Percentiles rank a stretch among this genome's conserved stretches.
These are phyloP conservation scores for Rhabditoides inermis DNA, from an alignment of 2,888 invertebrate genomes.

Conservation along the genomic window DNA sequence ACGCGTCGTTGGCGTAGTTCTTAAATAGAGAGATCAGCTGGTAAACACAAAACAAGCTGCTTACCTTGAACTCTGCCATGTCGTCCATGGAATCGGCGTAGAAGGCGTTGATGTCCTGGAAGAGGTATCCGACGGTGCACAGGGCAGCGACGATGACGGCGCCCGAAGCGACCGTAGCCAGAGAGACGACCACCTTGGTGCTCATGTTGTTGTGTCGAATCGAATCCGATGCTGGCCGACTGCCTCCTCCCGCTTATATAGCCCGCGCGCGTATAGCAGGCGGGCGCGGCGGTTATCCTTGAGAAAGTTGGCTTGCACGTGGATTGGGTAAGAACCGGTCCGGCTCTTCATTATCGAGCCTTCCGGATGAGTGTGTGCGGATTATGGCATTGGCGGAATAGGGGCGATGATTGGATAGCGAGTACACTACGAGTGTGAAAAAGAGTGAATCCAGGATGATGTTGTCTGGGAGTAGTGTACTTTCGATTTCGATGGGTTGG, in stretches of 20 bases:
- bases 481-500: not conserved
- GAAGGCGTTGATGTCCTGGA: slow-evolving; percentile 23
- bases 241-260: too few species aligned
- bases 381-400: too few species aligned
- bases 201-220: too few species aligned
- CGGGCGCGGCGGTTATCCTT: too few species aligned
- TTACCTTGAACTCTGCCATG: slow-evolving; percentile 24
- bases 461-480: too few species aligned
- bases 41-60: not conserved
- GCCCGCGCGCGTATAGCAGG: too few species aligned
- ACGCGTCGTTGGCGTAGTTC: slow-evolving; percentile 20
- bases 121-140: slow-evolving; percentile 14
- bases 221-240: too few species aligned
- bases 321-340: too few species aligned
- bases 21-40: slow-evolving; percentile 7
- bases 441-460: not conserved
- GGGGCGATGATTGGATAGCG: too few species aligned
- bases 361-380: too few species aligned
- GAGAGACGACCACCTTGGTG: slow-evolving; percentile 3
- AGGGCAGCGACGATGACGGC: slow-evolving; percentile 16
- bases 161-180: slow-evolving; percentile 1
- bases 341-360: too few species aligned
- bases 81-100: slow-evolving; percentile 16
- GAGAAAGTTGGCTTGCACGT: too few species aligned
- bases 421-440: not conserved